A percentile compares a stretch with the other conserved stretches of the same genome.
Evolutionary conservation across 2,113 vertebrate species (phyloP).

Genomic region (Hiodon alosoides): DNA sequence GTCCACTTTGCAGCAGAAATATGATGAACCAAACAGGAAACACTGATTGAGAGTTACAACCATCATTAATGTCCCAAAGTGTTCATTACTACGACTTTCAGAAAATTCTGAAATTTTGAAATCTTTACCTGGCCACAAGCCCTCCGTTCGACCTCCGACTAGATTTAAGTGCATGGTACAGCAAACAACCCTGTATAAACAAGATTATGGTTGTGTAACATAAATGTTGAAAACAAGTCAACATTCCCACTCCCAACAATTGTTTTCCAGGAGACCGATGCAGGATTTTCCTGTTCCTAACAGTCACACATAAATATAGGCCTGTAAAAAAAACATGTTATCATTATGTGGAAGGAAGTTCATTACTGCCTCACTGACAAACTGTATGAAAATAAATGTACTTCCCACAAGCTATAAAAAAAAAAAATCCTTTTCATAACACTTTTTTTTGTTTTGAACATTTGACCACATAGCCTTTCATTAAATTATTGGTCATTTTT

Average conservation of each 20-base stretch:
- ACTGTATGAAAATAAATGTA: conserved; percentile 15
- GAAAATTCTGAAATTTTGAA: too few relatives aligned
- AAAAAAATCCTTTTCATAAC: conserved; percentile 19
- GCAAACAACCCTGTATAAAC: not conserved
- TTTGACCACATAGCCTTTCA: too few relatives aligned
- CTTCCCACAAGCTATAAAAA: conserved; percentile 16
- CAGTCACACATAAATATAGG: conserved; percentile 55
- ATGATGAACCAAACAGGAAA: too few relatives aligned
- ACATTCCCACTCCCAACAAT: not conserved
- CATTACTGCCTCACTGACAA: conserved; percentile 33
- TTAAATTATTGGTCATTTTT: conserved; percentile 11
- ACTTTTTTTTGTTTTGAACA: not conserved
- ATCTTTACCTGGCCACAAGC: too few relatives aligned
- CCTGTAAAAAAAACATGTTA: conserved; percentile 66
- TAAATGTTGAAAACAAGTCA: conserved; percentile 11
- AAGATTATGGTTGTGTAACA: not conserved
- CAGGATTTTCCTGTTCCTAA: conserved; percentile 55
- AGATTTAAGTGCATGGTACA: not conserved
- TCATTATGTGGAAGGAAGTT: conserved; percentile 66
- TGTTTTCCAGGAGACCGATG: conserved; percentile 19
- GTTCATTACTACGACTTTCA: not conserved
- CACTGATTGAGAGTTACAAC: not conserved
- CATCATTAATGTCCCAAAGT: not conserved
- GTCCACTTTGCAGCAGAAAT: too few relatives aligned
- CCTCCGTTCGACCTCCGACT: not conserved